Conservation (phyloP, 1,140 invertebrate species). For the Ylistrum balloti region DNA sequence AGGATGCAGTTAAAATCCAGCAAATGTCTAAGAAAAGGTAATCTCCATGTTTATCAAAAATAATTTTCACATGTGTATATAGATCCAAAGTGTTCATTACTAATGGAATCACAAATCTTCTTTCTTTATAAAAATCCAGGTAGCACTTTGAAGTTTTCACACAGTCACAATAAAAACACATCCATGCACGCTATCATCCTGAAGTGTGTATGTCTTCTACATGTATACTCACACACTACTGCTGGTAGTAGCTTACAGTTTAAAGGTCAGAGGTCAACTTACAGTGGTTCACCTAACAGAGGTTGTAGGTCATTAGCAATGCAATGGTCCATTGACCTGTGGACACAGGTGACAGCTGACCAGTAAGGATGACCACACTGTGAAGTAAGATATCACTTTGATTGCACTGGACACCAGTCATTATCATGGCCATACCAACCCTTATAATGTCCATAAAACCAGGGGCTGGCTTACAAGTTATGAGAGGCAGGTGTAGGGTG, state of each 20-base stretch:
- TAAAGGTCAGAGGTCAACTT: background rate
- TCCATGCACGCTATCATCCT: background rate
- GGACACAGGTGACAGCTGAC: conserved; percentile 23
- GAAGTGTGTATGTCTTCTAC: background rate
- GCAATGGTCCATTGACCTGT: background rate
- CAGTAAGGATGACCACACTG: conserved; percentile 9
- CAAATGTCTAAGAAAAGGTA: background rate
- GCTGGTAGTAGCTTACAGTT: background rate
- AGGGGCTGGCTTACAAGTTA: background rate
- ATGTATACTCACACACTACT: background rate
- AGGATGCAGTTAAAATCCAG: background rate
- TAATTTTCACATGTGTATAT: background rate
- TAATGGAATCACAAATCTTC: background rate
- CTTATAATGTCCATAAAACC: conserved; percentile 24
- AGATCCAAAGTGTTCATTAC: background rate
- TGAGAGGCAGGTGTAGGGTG: background rate
- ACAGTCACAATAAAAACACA: background rate
- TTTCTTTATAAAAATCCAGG: background rate
- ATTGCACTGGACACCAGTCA: background rate
- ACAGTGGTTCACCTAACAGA: conserved; percentile 19
- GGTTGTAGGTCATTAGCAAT: background rate
- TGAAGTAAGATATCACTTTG: conserved; percentile 39
- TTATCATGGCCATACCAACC: background rate
- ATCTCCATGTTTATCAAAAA: background rate
- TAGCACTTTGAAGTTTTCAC: background rate